Base-by-base conservation (phyloP, 2,797 vertebrate species). In the Anguilla marmorata region DNA sequence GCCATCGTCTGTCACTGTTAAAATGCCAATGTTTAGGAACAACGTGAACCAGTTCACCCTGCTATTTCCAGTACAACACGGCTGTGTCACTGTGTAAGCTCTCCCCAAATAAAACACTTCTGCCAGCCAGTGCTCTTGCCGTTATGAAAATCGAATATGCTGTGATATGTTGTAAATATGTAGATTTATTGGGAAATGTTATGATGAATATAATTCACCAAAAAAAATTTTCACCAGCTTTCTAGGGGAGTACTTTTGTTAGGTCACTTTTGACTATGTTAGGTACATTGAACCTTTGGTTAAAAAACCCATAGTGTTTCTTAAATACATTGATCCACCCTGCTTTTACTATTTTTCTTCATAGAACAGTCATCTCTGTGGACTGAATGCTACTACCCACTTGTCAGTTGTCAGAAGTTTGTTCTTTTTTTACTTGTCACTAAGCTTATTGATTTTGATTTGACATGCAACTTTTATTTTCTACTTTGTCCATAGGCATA, bases 21-120 rank as follows among this genome's bases (percentile, higher is more conserved):
- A 74, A 74, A 74, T 74, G 12, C 69, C 69, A 74, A 14, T 33
- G 69, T 74, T 74, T 74, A 74, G 69, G n/a, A 30, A 74, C 69
- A 74, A 8, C 6, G 69, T 74, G 69, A 74, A 37, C 69, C 30
- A 74, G 12, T 37, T 74, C 30, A 33, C 3, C 69, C 69, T 74
- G 30, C 69, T 74, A 30, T 74, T 74, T 74, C 69, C 69, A 33
- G 11, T 33, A 33, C 69, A 4, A 37, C 69, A 30, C 69, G 12
- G 69, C 69, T 12, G 9, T 74, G 69, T 82, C 21, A 45, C 37
- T 50, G 37, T 79, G 74, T 21, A 82, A 82, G 0, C 79, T 37
- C 12, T 74, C 30, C 41, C 6, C 69, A 14, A 11, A 30, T 30
- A 3, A 74, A 74, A 30, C 69, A 74, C 27, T 69, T 11, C 66